Conservation (phyloP, 2,797 vertebrate species). For the Platalea minor region DNA sequence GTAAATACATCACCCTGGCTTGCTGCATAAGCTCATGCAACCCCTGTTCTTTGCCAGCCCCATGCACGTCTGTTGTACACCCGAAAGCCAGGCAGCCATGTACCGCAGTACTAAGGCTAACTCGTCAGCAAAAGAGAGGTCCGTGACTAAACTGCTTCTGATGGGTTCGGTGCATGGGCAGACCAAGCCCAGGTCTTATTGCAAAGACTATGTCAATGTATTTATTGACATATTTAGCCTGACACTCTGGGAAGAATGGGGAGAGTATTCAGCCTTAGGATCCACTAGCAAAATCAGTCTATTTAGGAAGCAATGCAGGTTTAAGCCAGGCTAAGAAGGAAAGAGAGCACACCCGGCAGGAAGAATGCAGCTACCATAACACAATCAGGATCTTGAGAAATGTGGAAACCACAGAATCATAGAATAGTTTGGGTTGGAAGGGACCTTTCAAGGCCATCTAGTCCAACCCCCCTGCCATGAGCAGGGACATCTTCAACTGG, state of each 20-base stretch:
- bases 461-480: rapidly evolving
- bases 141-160: background rate
- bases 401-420: background rate
- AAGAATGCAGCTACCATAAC: background rate
- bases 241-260: background rate
- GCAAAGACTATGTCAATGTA: background rate
- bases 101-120: background rate
- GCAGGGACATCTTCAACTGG: background rate
- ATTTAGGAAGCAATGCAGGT: background rate
- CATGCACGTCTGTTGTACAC: background rate
- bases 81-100: background rate
- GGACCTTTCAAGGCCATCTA: background rate
- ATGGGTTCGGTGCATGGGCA: background rate
- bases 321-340: background rate
- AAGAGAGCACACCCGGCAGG: background rate
- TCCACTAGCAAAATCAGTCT: background rate
- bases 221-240: background rate
- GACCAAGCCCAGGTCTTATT: background rate
- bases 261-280: background rate
- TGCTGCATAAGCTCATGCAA: background rate
- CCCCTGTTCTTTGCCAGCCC: background rate
- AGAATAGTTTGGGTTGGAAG: background rate
- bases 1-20: background rate
- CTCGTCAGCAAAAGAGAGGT: background rate
- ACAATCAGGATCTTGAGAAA: background rate